Base-by-base conservation (phyloP, 1,140 invertebrate species). In the Macrocentrus cingulum region DNA sequence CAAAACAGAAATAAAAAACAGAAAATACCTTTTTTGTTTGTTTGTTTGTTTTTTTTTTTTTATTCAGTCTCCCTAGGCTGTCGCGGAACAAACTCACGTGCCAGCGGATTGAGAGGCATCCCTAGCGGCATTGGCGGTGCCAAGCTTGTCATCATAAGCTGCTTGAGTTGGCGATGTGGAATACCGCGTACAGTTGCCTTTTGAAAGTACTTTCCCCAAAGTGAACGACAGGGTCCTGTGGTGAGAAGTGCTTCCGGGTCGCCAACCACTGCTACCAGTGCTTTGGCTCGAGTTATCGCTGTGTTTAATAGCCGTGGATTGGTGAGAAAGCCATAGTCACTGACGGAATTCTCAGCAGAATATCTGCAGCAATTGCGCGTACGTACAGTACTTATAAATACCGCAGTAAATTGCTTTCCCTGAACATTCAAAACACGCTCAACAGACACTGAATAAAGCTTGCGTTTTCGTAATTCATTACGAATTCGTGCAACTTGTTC, bases 401-500 rank as follows among this genome's bases (percentile, higher is more conserved):
- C 87, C 0, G 89, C 91, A 7, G 91, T 82, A 68, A 94, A 95
- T 74, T 95, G 91, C 72, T 94, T 94, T 72, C 91, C 91, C 80
- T 95, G 92, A 0, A 94, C 91, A 78, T 95, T 95, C 0, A 92
- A 79, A 7, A 94, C 91, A 58, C 91, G 79, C 71, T 94, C 92
- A 1, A 94, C 92, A 4, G 89, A 91, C 23, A 95, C 87, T 36
- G 88, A 87, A 54, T 83, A 84, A 67, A 94, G 82, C 41, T 87
- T 81, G 3, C 85, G 79, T 69, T 91, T 91, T 29, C 91, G 80
- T 13, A 95, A 69, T 69, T 92, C 90, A n/a, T 83, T 84, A 54
- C 91, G 82, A 44, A 95, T 92, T 36, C 88, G 81, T 61, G 86
- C 84, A 9, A 91, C 88, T 80, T 95, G 92, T 76, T 94, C 92